Base-by-base conservation (phyloP, 2,113 vertebrate species). In the Dryoscopus gambensis region DNA sequence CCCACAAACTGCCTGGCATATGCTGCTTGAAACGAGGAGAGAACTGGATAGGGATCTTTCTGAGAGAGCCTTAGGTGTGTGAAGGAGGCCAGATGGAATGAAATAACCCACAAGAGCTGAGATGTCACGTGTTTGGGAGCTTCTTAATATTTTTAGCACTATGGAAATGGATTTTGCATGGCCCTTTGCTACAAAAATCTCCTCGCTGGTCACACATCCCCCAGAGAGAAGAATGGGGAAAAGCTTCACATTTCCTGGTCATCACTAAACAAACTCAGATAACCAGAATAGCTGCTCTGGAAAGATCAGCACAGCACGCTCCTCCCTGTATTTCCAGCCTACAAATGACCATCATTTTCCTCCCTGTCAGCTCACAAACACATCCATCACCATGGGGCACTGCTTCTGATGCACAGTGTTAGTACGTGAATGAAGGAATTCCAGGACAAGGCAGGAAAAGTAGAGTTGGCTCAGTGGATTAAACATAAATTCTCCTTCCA, bases 391-490 rank as follows among this genome's bases (percentile, higher is more conserved):
- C 23, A 3, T 1, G 31, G 67, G 87, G 79, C 20, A 5, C 1
- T 1, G 6, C 20, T 79, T 84, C 56, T 79, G 69, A 22, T 47
- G 55, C 47, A 39, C 4, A 0, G 50, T 13, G 30, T 70, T 63
- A 27, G 14, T 2, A 18, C 0, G 0, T 15, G 22, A 75, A 42
- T 25, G 35, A 27, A 79, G 15, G 46, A 25, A 35, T 37, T 16
- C 68, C 65, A 44, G 19, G 62, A 8, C 22, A 64, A 55, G 6
- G 55, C 25, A 69, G 67, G 33, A 46, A 18, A 67, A 79, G 17
- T 1, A 21, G 46, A 85, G 17, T 3, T 95, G 84, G 62, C 20
- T 39, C 39, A 39, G 39, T 39, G 39, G 39, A 39, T 39, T 39
- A 39, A 39, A 39, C 39, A 39, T 39, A 9, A 4, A 21, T n/a